Base-by-base conservation (phyloP, 1,140 invertebrate species). In the Eubasilissa regina region DNA sequence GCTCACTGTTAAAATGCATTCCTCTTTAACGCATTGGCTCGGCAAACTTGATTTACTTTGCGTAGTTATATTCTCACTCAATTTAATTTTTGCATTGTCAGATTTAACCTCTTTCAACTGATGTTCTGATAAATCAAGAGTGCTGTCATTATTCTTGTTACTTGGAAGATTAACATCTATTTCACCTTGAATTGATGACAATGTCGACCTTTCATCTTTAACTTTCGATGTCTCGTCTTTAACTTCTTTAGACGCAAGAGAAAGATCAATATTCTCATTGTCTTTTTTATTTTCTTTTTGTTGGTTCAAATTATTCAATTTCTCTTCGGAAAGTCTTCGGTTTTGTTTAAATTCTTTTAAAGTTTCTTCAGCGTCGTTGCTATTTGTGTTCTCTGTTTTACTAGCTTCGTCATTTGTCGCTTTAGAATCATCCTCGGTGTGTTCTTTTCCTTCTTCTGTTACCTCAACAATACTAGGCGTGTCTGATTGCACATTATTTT, bases 401-500 rank as follows among this genome's bases (percentile, higher is more conserved):
- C 55, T 56, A 8, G n/a, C 15, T 56, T 56, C 53, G 25, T 35
- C 25, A 35, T 56, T 15, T 56, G 15, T 56, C 19, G 15, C 15
- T 9, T 10, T 58, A 19, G 15, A 10, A n/a, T n/a, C 21, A 56
- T 56, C 19, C 9, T n/a, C 15, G n/a, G 53, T 56, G 17, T 58
- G 25, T 58, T 15, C 55, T 15, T 19, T 21, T 19, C 15, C 17
- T 15, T 19, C 55, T 11, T 6, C 21, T 58, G 4, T 19, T 21
- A 19, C 55, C 21, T 58, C 55, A 8, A 19, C 12, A 8, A 15
- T 55, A 58, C 21, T 58, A 15, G 15, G 21, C 21, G 21, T 8
- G 55, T 58, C 55, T 58, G 55, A 58, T 58, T 58, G 55, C 55
- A 19, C 55, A 21, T 58, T 58, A 21, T 21, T 58, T 58, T 58